Evolutionary conservation across 1,140 invertebrate species (phyloP), one percentile per base, ranked within the genome.

Genomic region (Pararge aegeria): DNA sequence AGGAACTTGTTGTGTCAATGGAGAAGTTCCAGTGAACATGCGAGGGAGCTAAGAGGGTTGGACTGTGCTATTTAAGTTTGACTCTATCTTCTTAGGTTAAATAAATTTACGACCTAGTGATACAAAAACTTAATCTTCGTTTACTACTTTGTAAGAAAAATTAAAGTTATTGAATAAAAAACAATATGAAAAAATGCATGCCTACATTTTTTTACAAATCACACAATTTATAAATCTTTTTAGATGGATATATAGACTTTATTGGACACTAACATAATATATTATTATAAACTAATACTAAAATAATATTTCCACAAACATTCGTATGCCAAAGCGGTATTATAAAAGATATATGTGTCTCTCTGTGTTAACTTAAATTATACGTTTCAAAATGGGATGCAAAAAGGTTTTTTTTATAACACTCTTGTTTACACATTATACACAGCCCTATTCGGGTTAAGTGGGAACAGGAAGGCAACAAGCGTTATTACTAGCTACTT

Each of bases 401-500:
- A 52, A 52, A 52, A 37, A 53, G 13, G 21, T 49, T 27, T 27
- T 49, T 49, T 16, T 13, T 21, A 49, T 29, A 49, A 29, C 46
- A 49, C 46, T 27, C 61, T 63, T 63, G 51, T 63, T 63, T 52
- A 62, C 61, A 52, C 49, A 24, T 53, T 59, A 52, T 50, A 53
- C 61, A 61, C 29, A 63, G 38, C 61, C 55, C 55, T 53, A 63
- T 63, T 53, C 54, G 61, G 61, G 61, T 63, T 57, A 63, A 63
- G 61, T 63, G 61, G 61, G 49, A 57, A 54, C 55, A 55, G 55
- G 61, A 57, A 63, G 61, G 54, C 61, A 57, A 57, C 61, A 63
- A 63, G 61, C 61, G 61, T 63, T 63, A 63, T 63, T 63, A 63
- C 61, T 18, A 55, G 55, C 61, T 61, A 62, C 60, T 62, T 56